Evolutionary conservation across 2,888 invertebrate species (phyloP).

Genomic region (Hedya salicella): DNA sequence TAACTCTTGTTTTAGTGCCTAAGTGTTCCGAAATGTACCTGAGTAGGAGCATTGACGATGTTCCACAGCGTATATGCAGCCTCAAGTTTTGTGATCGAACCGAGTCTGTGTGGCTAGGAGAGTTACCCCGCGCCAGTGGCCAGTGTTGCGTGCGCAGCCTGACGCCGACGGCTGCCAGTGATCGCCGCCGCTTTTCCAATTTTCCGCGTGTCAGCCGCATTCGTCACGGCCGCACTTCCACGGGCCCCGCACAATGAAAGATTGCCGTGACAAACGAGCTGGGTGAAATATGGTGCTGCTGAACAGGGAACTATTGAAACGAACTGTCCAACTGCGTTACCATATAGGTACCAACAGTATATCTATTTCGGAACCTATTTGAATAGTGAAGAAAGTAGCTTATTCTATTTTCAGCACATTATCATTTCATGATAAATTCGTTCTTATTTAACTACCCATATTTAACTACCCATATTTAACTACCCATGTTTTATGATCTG

Average conservation of each 20-base stretch:
- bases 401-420: no score
- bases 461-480: no score
- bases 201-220: conserved; percentile 63
- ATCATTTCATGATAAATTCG: no score
- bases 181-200: conserved; percentile 60
- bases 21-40: no score
- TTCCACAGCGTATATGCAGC: no score
- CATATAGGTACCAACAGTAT: background rate
- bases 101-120: background rate
- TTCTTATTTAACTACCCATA: no score
- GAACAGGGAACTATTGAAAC: conserved; percentile 16
- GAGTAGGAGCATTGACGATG: no score
- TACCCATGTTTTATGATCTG: no score
- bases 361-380: background rate
- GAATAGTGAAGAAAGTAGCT: background rate
- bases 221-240: conserved; percentile 49
- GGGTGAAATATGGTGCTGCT: conserved; percentile 10
- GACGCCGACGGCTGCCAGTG: conserved; percentile 49
- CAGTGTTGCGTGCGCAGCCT: conserved; percentile 7
- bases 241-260: conserved; percentile 29
- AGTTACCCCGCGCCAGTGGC: conserved; percentile 8
- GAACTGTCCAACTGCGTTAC: conserved; percentile 4
- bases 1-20: no score
- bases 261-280: conserved; percentile 37
- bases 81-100: background rate